Evolutionary conservation across 2,113 vertebrate species (phyloP), one percentile per base, ranked within the genome.

Genomic region (Epinephelus moara): DNA sequence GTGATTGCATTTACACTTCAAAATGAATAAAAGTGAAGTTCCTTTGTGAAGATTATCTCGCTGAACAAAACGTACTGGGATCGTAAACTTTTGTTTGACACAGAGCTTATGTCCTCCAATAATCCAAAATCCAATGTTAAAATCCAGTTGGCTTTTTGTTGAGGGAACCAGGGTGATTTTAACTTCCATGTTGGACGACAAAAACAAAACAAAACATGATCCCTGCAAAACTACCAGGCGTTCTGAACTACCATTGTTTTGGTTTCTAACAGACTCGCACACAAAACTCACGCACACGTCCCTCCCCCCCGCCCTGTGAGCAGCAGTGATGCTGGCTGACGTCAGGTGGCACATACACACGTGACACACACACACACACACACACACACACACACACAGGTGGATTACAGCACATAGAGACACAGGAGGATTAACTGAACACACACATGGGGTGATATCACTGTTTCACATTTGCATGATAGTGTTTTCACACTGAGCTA

Each of bases 341-440:
- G 57, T 88, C 82, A 85, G 63, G 78, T 80, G 73, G 70, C 55
- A 33, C 76, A 50, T 60, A 37, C 70, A 60, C 77, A 66, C 23
- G 50, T 49, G 49, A 27, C 52, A 76, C 57, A 12, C 53, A 49
- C 75, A 70, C 88, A 78, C 64, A 80, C 71, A 80, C 75, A 70
- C 88, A 78, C 64, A 27, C 52, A 76, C 57, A 12, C 53, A 49
- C 75, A 70, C 88, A 78, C 64, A 80, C 71, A 80, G 78, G 78
- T 72, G 83, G 89, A 92, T 92, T 92, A 90, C 59, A 70, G 73
- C 69, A 74, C 81, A 62, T 23, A 83, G 59, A 78, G 66, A 82
- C 50, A 80, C 52, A 73, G 82, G 66, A 70, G 83, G 89, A 90
- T 90, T 90, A 89, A 86, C 75, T 57, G 17, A 62, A 67, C 61